A percentile compares a stretch with the other conserved stretches of the same genome.
These are phyloP conservation scores for Dasysyrphus albostriatus DNA, from an alignment of 2,888 invertebrate species.

Conservation along the genomic window DNA sequence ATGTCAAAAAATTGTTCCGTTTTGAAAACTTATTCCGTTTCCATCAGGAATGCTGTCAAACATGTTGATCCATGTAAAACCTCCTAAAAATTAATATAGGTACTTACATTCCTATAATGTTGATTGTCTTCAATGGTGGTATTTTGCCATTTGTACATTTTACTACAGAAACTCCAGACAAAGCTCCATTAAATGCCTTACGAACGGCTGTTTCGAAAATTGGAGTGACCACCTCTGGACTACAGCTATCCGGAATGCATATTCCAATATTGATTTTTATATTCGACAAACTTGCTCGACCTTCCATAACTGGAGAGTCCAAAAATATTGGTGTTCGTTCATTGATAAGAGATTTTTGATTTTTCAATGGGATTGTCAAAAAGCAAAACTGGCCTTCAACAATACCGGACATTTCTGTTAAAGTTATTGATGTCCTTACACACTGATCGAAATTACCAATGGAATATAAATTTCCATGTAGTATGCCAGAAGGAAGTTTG, in stretches of 20 bases:
- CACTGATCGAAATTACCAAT: slow-evolving; percentile 53
- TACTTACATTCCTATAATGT: slow-evolving; percentile 58
- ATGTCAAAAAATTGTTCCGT: too few species aligned
- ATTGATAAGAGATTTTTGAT: background rate
- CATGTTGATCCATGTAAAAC: too few species aligned
- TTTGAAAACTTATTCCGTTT: too few species aligned
- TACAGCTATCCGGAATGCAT: slow-evolving; percentile 48
- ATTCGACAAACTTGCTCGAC: background rate
- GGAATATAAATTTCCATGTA: slow-evolving; percentile 15
- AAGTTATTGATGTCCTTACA: background rate
- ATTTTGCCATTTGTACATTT: slow-evolving; percentile 45
- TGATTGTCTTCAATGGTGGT: slow-evolving; percentile 10
- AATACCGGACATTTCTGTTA: background rate
- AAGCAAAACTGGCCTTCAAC: slow-evolving; percentile 46
- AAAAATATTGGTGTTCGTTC: slow-evolving; percentile 10
- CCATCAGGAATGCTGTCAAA: too few species aligned
- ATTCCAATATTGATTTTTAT: slow-evolving; percentile 33
- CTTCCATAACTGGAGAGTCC: background rate
- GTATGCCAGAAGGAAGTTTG: slow-evolving; percentile 41
- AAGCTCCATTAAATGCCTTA: slow-evolving; percentile 38
- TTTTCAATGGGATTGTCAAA: slow-evolving; percentile 15
- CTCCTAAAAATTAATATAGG: too few species aligned
- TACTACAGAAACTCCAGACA: slow-evolving; percentile 31
- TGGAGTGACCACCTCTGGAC: slow-evolving; percentile 9
- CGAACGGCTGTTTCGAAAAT: slow-evolving; percentile 31